Base-by-base conservation (phyloP, 1,140 invertebrate genomes). In the Drosophila serrata region DNA sequence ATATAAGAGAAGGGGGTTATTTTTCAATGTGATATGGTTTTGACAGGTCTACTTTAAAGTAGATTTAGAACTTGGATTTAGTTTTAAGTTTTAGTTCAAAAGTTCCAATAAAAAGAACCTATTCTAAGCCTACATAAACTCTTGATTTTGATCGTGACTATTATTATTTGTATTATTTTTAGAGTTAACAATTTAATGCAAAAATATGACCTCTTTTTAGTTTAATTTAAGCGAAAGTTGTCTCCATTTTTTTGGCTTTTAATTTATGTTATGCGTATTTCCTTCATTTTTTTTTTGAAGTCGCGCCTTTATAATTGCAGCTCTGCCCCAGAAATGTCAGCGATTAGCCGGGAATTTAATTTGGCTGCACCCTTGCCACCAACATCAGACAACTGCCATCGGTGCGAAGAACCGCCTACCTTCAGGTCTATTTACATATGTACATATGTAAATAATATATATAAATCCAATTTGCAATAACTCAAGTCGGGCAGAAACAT, bases 281-380 rank as follows among this genome's bases (percentile, higher is more conserved):
- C 9, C 17, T 13, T 13, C 31, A 27, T n/a, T 35, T 35, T 29
- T n/a, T 35, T 35, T 29, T 35, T 35, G 5, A 35, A 40, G 69
- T 49, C 67, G 37, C 65, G 59, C 45, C 61, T 75, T 37, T 27
- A 37, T 37, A 45, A 29, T 19, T 24, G 24, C 29, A n/a, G 35
- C 27, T 60, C 45, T 70, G 73, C 45, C 79, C 79, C 79, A 81
- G 51, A 77, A 81, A 77, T 73, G 64, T 79, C 75, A 27, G 29
- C 63, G 67, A 75, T 82, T 79, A 82, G 65, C 57, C 56, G 48
- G 49, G 69, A 70, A 82, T 82, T 72, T 82, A 24, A 49, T 53
- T 45, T 46, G 45, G 60, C 80, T 64, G 81, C 80, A 75, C 69
- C 75, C 40, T 51, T 4, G 24, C 61, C 58, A 6, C 51, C 42